Evolutionary conservation across 2,888 invertebrate genomes (phyloP), one percentile per base, ranked within the genome.

Genomic region (Ophion costatus): DNA sequence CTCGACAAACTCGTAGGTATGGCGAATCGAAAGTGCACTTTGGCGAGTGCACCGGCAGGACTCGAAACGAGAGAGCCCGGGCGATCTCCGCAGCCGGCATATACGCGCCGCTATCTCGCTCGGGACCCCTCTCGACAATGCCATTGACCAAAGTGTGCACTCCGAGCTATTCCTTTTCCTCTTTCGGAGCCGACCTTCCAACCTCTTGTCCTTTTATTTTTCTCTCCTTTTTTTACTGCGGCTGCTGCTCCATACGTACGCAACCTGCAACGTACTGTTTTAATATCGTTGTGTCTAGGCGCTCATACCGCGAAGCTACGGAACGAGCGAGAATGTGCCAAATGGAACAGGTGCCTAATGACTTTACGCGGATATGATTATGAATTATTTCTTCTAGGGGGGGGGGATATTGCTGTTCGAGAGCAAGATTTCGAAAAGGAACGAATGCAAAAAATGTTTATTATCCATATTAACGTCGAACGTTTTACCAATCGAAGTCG

Each of bases 1-100:
- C 80, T 80, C 80, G 86, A 87, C 87, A 89, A 88, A 85, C 86
- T 77, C 70, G 70, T 63, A 81, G 83, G 88, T 61, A 79, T 87
- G 88, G 88, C 88, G 87, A 89, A 88, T 89, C 88, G 89, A 87
- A 89, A 90, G 90, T 90, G 88, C 91, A 88, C 90, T 90, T 88
- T 86, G 82, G 70, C 80, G 77, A 75, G 57, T 63, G 83, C 70
- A 84, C 61, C 86, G 78, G 73, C 77, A 51, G n/a, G 74, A 84
- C 69, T 70, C 74, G 78, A 74, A 66, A 42, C 71, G 71, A 61
- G 80, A 51, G 73, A 77, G 38, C 42, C 56, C 33, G 9, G 64
- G 10, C 11, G 66, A 78, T 67, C 71, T 59, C 61, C 56, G 38
- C 79, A 64, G 70, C 74, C 59, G 51, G 29, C 69, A 69, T 78